Percentiles rank a stretch among this genome's conserved stretches.
Evolutionary conservation across 2,113 vertebrate species (phyloP).

Genomic region (Eulemur macaco): DNA sequence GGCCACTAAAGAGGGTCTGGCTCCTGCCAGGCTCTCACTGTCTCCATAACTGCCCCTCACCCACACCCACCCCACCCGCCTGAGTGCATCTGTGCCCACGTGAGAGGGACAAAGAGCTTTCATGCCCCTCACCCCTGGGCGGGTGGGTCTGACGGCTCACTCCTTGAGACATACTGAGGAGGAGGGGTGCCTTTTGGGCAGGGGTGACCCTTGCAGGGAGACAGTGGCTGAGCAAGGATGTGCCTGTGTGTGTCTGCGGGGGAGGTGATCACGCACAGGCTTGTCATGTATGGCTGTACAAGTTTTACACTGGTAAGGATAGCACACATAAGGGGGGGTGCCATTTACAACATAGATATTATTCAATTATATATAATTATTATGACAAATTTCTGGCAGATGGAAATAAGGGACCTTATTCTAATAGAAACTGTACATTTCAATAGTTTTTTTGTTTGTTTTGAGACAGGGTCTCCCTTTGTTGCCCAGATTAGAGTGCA

Average conservation of each 20-base stretch:
- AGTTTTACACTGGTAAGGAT: neutral
- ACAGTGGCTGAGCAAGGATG: neutral
- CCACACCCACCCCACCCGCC: neutral
- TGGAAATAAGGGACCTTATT: constrained; percentile 4
- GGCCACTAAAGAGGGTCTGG: neutral
- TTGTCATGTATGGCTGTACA: neutral
- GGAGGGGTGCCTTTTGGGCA: neutral
- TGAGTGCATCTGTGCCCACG: neutral
- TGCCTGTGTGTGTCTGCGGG: neutral
- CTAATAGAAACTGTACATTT: neutral
- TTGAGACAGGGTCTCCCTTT: neutral
- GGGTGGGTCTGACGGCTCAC: neutral
- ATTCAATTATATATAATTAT: neutral
- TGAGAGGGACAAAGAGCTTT: neutral
- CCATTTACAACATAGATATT: neutral
- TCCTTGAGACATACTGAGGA: neutral
- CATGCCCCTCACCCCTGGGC: neutral
- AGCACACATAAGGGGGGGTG: neutral
- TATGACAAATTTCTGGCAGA: constrained; percentile 32
- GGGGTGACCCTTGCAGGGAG: neutral
- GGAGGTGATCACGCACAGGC: neutral
- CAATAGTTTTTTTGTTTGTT: neutral
- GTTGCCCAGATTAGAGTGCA: neutral
- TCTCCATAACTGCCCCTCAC: neutral
- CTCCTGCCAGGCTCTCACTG: neutral